phyloP scores from a whole-genome alignment of 2,113 vertebrate genomes.

The Bubo blakistoni region DNA sequence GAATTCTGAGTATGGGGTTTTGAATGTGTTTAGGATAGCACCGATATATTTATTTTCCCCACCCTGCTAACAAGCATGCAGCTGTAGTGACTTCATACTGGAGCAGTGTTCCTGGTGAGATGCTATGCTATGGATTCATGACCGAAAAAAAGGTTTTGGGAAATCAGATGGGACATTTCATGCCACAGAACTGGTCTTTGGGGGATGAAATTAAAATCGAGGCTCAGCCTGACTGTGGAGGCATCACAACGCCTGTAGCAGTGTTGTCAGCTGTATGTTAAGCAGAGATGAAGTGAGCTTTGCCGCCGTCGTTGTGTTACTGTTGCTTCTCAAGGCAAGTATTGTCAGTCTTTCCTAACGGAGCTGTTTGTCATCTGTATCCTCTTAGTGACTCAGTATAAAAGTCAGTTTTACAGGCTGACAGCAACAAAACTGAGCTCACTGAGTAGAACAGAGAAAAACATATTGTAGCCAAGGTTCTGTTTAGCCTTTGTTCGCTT shows the following conservation, averaged over 20 bases:
- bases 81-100: not conserved
- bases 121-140: not conserved
- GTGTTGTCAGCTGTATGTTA: not conserved
- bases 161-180: not conserved
- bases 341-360: not conserved
- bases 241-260: not conserved
- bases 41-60: not conserved
- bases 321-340: not conserved
- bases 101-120: not conserved
- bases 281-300: not conserved
- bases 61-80: not conserved
- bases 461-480: not conserved
- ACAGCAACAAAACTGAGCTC: not conserved
- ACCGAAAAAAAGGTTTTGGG: not conserved
- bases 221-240: not conserved
- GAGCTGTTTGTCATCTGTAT: not conserved
- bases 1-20: not conserved
- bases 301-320: not conserved
- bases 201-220: not conserved
- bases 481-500: not conserved
- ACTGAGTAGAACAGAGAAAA: not conserved
- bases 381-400: not conserved
- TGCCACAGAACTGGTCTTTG: not conserved
- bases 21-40: not conserved
- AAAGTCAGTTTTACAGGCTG: not conserved